These are phyloP conservation scores for Etheostoma nigrum DNA, from an alignment of 2,797 vertebrate genomes.

Conservation along the genomic window DNA sequence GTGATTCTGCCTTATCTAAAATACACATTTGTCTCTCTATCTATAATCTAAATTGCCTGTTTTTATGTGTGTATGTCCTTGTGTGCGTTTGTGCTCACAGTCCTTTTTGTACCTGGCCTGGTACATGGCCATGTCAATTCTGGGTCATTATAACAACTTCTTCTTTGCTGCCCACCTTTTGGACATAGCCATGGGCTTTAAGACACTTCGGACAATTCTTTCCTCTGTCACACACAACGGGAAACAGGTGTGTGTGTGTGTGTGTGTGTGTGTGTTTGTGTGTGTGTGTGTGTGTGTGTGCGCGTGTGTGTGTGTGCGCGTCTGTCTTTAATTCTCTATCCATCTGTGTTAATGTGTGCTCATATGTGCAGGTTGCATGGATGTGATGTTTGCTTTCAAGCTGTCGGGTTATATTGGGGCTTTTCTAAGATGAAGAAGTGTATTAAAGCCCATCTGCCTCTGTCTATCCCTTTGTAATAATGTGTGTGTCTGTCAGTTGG, in stretches of 20 bases:
- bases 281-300: background rate
- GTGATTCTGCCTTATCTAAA: slow-evolving; percentile 73
- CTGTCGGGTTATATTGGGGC: slow-evolving; percentile 36
- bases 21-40: slow-evolving; percentile 56
- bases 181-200: slow-evolving; percentile 87
- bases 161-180: slow-evolving; percentile 86
- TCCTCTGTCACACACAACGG: slow-evolving; percentile 87
- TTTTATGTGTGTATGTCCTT: slow-evolving; percentile 42
- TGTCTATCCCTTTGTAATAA: slow-evolving; percentile 30
- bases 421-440: slow-evolving; percentile 47
- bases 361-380: slow-evolving; percentile 19
- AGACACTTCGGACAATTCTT: slow-evolving; percentile 86
- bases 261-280: slow-evolving; percentile 9
- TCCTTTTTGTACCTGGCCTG: slow-evolving; percentile 85
- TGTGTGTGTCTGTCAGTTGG: slow-evolving; percentile 71
- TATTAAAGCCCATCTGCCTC: slow-evolving; percentile 54
- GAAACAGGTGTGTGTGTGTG: slow-evolving; percentile 79
- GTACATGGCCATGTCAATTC: slow-evolving; percentile 83
- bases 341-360: slow-evolving; percentile 50
- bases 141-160: slow-evolving; percentile 87
- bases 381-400: slow-evolving; percentile 49
- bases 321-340: slow-evolving; percentile 25
- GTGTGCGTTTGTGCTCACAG: slow-evolving; percentile 62
- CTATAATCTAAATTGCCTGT: slow-evolving; percentile 62
- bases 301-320: background rate